Evolutionary conservation across 64 coral and sea anemone genomes (phyloP).

Genomic region (Acropora tenuis): DNA sequence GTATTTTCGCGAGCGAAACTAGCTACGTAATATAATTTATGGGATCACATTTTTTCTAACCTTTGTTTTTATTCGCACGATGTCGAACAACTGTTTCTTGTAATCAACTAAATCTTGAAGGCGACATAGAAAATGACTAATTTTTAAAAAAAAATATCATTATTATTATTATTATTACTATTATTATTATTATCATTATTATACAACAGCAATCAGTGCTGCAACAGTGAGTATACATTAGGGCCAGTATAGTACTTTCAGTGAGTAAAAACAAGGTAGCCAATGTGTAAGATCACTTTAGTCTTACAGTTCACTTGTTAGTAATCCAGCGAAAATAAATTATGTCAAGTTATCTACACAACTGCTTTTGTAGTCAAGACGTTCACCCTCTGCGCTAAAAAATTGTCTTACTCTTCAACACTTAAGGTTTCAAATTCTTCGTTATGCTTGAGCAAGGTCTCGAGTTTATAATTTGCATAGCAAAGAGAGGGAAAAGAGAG

Average conservation of each 20-base stretch:
- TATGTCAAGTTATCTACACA: background rate
- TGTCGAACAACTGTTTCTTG: background rate
- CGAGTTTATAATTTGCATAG: constrained; percentile 28
- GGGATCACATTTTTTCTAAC: background rate
- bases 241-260: background rate
- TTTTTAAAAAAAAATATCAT: no score
- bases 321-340: background rate
- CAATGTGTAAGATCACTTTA: background rate
- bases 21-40: background rate
- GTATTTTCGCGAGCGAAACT: background rate
- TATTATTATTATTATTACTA: background rate
- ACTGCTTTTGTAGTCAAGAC: no score
- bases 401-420: background rate
- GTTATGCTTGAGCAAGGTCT: constrained; percentile 18
- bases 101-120: background rate
- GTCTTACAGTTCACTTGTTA: background rate
- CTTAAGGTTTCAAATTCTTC: background rate
- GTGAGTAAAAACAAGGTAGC: background rate
- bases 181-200: background rate
- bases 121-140: background rate
- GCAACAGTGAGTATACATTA: background rate
- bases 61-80: background rate
- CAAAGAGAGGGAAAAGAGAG: no score
- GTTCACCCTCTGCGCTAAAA: background rate
- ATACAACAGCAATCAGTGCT: constrained; percentile 1